These are phyloP conservation scores for Phrynocephalus guinanensis DNA, from an alignment of 2,797 vertebrate species.

Conservation along the genomic window DNA sequence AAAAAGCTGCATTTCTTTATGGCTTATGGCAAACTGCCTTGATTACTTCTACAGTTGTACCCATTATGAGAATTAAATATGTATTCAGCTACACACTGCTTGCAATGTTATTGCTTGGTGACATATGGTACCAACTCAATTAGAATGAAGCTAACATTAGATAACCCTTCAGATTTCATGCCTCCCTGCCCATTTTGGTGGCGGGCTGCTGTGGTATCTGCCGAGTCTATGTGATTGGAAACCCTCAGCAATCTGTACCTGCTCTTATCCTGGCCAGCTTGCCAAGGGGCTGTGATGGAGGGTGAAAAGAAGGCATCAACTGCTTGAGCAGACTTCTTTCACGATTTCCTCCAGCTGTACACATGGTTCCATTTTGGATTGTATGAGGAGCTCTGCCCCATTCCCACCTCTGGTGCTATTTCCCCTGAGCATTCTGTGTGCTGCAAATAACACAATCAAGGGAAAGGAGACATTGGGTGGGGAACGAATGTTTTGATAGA, in stretches of 20 bases:
- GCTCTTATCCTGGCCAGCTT: constrained; percentile 25
- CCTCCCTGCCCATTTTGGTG: constrained; percentile 74
- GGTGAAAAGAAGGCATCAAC: not conserved
- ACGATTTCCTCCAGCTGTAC: not conserved
- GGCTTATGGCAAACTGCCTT: constrained; percentile 86
- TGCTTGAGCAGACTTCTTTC: rapidly evolving
- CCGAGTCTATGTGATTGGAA: not conserved
- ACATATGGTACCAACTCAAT: constrained; percentile 86
- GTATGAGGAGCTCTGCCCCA: not conserved
- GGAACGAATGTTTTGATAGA: too few relatives aligned
- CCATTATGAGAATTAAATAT: constrained; percentile 88
- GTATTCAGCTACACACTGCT: constrained; percentile 86
- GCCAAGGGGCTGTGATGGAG: constrained; percentile 22
- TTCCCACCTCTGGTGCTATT: not conserved
- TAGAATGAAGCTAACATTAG: constrained; percentile 85
- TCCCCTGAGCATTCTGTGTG: not conserved
- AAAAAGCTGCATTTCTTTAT: constrained; percentile 82
- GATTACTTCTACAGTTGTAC: constrained; percentile 86
- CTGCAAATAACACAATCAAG: not conserved
- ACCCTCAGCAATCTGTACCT: constrained; percentile 35
- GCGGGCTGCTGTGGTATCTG: constrained; percentile 54
- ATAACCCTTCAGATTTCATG: constrained; percentile 83
- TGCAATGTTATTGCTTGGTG: constrained; percentile 82
- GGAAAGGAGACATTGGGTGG: not conserved
- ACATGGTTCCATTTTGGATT: too few relatives aligned